Evolutionary conservation across 1,140 invertebrate species (phyloP).

Genomic region (Dendroctonus valens): DNA sequence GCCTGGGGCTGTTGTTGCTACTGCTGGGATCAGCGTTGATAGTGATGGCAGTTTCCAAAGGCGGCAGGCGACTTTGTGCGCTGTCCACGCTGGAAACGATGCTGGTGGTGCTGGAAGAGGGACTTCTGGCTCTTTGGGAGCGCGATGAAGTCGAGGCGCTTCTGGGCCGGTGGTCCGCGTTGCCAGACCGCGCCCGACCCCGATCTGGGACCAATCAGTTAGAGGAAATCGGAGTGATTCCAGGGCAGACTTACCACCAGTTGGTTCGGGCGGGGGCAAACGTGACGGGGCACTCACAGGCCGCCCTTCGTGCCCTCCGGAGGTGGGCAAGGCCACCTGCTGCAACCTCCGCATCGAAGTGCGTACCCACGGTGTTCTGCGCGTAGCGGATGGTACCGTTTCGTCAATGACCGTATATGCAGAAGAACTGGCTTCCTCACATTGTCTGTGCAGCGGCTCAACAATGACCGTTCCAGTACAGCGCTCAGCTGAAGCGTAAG

Average conservation of each 20-base stretch:
- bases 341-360: constrained; percentile 48
- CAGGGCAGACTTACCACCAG: constrained; percentile 9
- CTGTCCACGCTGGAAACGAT: constrained; percentile 46
- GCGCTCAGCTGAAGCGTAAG: constrained; percentile 40
- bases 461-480: constrained; percentile 44
- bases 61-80: constrained; percentile 36
- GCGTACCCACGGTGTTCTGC: constrained; percentile 42
- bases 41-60: not conserved
- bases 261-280: constrained; percentile 24
- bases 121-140: constrained; percentile 42
- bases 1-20: constrained; percentile 1
- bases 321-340: constrained; percentile 41
- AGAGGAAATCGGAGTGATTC: too few relatives aligned
- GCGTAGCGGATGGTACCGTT: constrained; percentile 11
- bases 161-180: constrained; percentile 39
- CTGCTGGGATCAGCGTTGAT: not conserved
- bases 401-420: constrained; percentile 27
- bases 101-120: constrained; percentile 47
- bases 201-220: too few relatives aligned
- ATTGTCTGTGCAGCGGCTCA: constrained; percentile 31
- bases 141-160: constrained; percentile 47
- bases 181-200: constrained; percentile 26
- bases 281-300: constrained; percentile 48
- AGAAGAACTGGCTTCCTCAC: constrained; percentile 30
- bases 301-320: constrained; percentile 12